Evolutionary conservation across 2,888 invertebrate species (phyloP).

Genomic region (Coleophora flavipennella): DNA sequence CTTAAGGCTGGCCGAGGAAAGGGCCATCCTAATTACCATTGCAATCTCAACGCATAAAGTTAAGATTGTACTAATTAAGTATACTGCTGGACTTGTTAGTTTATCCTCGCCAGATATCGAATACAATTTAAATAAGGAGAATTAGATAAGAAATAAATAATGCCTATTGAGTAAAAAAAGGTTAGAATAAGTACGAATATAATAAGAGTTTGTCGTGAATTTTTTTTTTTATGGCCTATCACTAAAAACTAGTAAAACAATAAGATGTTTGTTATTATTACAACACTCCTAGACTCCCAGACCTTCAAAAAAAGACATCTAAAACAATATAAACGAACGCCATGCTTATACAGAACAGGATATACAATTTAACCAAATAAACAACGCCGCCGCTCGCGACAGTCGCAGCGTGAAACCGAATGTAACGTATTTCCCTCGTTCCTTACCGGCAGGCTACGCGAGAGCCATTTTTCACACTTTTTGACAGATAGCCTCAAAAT

Average conservation of each 20-base stretch:
- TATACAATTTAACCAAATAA: conserved; percentile 42
- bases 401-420: conserved; percentile 55
- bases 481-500: conserved; percentile 43
- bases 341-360: conserved; percentile 12
- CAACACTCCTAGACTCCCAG: too few relatives aligned
- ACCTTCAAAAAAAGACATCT: conserved; percentile 19
- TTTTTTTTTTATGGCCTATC: too few relatives aligned
- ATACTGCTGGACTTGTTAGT: conserved; percentile 36
- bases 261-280: too few relatives aligned
- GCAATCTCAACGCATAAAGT: conserved; percentile 65
- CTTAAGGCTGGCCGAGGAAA: conserved; percentile 40
- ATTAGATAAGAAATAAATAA: conserved; percentile 31
- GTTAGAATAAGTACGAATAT: too few relatives aligned
- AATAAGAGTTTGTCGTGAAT: too few relatives aligned
- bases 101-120: conserved; percentile 31
- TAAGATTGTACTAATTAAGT: conserved; percentile 66
- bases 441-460: conserved; percentile 37
- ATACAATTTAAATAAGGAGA: conserved; percentile 36
- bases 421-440: conserved; percentile 48
- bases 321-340: conserved; percentile 24
- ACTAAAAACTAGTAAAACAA: too few relatives aligned
- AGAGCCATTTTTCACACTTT: conserved; percentile 39
- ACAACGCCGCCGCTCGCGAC: conserved; percentile 33
- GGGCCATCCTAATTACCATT: conserved; percentile 48
- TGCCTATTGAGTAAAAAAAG: not conserved